A percentile compares a stretch with the other conserved stretches of the same genome.
Evolutionary conservation across 2,888 invertebrate genomes (phyloP).

Genomic region (Agrotis segetum): DNA sequence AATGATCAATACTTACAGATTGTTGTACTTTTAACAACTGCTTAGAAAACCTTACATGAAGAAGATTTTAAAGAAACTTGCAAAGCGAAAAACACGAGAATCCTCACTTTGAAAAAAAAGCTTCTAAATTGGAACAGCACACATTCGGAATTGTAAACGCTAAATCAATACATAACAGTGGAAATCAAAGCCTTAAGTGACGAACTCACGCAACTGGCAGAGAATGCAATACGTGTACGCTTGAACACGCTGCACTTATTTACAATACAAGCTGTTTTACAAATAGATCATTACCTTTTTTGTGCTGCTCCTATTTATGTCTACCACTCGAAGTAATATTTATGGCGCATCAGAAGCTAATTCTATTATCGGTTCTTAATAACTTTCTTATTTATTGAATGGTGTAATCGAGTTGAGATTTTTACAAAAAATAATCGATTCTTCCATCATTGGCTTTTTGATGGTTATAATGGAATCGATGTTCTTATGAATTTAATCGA

Average conservation of each 20-base stretch:
- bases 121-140: background rate
- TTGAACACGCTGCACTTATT: slow-evolving; percentile 43
- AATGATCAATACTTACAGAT: too few relatives aligned
- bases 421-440: slow-evolving; percentile 2
- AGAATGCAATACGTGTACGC: slow-evolving; percentile 33
- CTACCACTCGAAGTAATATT: slow-evolving; percentile 37
- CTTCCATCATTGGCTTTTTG: background rate
- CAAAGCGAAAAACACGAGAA: background rate
- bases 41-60: background rate
- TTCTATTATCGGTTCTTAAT: slow-evolving; percentile 17
- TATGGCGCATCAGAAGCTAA: slow-evolving; percentile 20
- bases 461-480: background rate
- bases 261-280: slow-evolving; percentile 44
- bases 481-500: slow-evolving; percentile 2
- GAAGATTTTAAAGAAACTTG: background rate
- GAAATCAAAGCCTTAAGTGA: slow-evolving; percentile 22
- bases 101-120: background rate
- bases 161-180: background rate
- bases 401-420: slow-evolving; percentile 6
- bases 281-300: slow-evolving; percentile 43
- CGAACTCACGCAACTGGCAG: slow-evolving; percentile 24
- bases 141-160: slow-evolving; percentile 2
- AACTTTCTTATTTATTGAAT: slow-evolving; percentile 32
- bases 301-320: slow-evolving; percentile 1
- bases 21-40: background rate